phyloP scores from a whole-genome alignment of 2,888 invertebrate species.

The Seira ritae region DNA sequence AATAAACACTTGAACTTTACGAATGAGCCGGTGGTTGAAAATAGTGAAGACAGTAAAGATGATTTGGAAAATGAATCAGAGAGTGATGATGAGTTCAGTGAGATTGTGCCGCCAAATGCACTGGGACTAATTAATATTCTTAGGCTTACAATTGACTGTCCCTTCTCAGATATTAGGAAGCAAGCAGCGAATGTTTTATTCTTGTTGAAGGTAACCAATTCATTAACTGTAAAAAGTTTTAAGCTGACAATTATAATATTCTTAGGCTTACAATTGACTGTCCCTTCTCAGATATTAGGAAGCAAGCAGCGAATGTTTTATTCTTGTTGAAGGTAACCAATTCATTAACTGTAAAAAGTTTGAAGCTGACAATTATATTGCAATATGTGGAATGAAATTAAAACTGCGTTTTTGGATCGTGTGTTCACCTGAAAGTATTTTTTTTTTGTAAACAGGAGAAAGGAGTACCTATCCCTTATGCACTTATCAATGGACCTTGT shows the following conservation, averaged over 20 bases:
- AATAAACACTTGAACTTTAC: not conserved
- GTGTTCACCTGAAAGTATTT: not conserved
- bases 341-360: too few relatives aligned
- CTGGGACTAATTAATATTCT: constrained; percentile 80
- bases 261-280: constrained; percentile 80
- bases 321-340: constrained; percentile 80
- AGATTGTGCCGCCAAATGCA: constrained; percentile 43
- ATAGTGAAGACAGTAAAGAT: too few relatives aligned
- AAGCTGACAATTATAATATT: constrained; percentile 76
- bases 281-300: constrained; percentile 80
- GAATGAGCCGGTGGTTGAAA: too few relatives aligned
- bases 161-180: constrained; percentile 80
- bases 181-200: constrained; percentile 79
- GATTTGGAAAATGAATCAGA: constrained; percentile 4
- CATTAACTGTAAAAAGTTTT: too few relatives aligned
- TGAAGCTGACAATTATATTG: not conserved
- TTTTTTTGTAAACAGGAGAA: constrained; percentile 77
- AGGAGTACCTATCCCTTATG: constrained; percentile 79
- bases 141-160: constrained; percentile 80
- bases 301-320: constrained; percentile 79
- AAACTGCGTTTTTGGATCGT: too few relatives aligned
- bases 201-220: constrained; percentile 80
- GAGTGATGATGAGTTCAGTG: not conserved
- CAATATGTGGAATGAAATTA: too few relatives aligned
- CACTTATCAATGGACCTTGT: constrained; percentile 79